Conservation (phyloP, 2,888 invertebrate genomes). For the Xestia rhomboidea region DNA sequence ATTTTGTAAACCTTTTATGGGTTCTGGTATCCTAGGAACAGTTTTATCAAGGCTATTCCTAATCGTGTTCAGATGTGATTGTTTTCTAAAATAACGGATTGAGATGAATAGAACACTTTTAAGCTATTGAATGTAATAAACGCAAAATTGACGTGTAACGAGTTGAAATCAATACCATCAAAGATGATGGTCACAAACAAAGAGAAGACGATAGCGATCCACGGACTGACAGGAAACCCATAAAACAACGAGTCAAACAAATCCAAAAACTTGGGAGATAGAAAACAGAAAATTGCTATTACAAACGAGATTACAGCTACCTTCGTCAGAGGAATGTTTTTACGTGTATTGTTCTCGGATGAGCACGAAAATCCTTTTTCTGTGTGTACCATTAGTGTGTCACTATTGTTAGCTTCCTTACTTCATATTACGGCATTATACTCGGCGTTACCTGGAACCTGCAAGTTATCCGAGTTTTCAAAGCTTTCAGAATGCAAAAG, state of each 20-base stretch:
- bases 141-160: neutral
- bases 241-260: conserved; percentile 20
- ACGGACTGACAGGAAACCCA: conserved; percentile 1
- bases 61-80: too few relatives aligned
- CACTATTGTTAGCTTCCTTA: conserved; percentile 45
- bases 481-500: conserved; percentile 34
- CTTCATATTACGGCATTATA: conserved; percentile 31
- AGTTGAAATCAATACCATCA: neutral
- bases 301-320: conserved; percentile 57
- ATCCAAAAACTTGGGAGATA: conserved; percentile 51
- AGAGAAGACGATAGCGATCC: neutral
- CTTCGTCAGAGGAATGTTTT: conserved; percentile 51
- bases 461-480: conserved; percentile 18
- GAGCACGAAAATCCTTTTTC: conserved; percentile 56
- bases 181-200: neutral
- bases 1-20: conserved; percentile 4
- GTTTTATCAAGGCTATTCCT: neutral
- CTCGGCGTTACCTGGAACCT: conserved; percentile 23
- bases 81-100: neutral
- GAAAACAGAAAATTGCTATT: conserved; percentile 56
- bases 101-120: neutral
- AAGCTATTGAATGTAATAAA: too few relatives aligned
- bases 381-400: conserved; percentile 30
- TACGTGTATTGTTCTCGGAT: conserved; percentile 49
- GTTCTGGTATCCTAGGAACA: neutral